phyloP scores from a whole-genome alignment of 2,888 invertebrate genomes.

The Drosophila paucipuncta region DNA sequence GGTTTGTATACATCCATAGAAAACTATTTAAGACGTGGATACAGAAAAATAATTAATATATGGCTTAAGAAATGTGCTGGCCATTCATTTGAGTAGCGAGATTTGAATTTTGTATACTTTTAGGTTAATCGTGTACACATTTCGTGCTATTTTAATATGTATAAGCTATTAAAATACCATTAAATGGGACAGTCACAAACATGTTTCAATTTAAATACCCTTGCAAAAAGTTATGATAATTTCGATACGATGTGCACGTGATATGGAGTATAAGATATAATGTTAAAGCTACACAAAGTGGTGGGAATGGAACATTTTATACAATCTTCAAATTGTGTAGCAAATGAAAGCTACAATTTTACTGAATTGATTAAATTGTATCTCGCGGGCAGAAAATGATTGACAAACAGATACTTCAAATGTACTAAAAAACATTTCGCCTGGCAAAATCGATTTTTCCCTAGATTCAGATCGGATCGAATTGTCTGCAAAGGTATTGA shows the following conservation, averaged over 20 bases:
- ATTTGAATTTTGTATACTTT: constrained; percentile 6
- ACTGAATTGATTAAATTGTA: neutral
- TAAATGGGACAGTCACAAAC: constrained; percentile 54
- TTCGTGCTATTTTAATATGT: constrained; percentile 16
- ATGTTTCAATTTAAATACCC: constrained; percentile 11
- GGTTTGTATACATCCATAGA: constrained; percentile 45
- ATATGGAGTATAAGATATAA: neutral
- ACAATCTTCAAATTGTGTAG: neutral
- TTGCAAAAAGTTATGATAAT: constrained; percentile 2
- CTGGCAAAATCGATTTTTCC: neutral
- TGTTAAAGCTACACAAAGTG: neutral
- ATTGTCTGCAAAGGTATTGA: constrained; percentile 20
- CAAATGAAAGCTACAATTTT: neutral
- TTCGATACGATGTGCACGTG: neutral
- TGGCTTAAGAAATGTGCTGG: constrained; percentile 3
- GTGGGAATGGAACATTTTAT: neutral
- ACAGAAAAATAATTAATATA: constrained; percentile 14
- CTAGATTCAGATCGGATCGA: neutral
- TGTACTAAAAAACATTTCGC: neutral
- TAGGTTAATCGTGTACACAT: constrained; percentile 13
- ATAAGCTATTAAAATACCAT: constrained; percentile 34
- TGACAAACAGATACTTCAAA: neutral
- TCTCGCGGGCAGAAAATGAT: neutral
- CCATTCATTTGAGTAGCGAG: neutral
- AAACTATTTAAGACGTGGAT: constrained; percentile 19